Evolutionary conservation across 2,797 vertebrate genomes (phyloP).

Genomic region (Galaxias olidus): DNA sequence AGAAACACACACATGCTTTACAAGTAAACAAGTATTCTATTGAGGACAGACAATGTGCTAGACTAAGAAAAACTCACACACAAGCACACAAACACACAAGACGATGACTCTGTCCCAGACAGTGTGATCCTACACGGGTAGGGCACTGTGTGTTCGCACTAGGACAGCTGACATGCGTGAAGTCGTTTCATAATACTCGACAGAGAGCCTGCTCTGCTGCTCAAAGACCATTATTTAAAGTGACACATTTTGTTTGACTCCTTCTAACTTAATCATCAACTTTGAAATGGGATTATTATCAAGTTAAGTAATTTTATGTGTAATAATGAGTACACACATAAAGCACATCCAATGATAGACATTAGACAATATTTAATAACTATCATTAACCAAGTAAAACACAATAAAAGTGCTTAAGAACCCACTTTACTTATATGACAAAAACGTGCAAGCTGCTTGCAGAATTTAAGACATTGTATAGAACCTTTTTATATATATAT

Average conservation of each 20-base stretch:
- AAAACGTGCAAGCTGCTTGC: no score
- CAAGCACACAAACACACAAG: conserved; percentile 6
- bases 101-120: conserved; percentile 59
- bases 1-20: conserved; percentile 4
- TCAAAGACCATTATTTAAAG: conserved; percentile 41
- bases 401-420: no score
- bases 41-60: neutral
- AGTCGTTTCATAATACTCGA: conserved; percentile 43
- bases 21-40: neutral
- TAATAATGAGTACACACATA: conserved; percentile 2
- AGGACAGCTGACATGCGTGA: conserved; percentile 20
- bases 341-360: no score
- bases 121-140: conserved; percentile 47
- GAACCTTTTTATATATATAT: no score
- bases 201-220: conserved; percentile 57
- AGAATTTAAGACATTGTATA: no score
- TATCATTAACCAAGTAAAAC: no score
- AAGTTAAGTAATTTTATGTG: no score
- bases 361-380: no score
- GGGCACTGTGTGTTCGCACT: conserved; percentile 47
- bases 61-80: neutral
- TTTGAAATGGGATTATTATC: conserved; percentile 24
- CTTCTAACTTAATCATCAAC: conserved; percentile 40
- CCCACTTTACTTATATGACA: no score
- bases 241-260: conserved; percentile 18